Evolutionary conservation across 1,140 invertebrate genomes (phyloP).

Genomic region (Ganaspis sp.): DNA sequence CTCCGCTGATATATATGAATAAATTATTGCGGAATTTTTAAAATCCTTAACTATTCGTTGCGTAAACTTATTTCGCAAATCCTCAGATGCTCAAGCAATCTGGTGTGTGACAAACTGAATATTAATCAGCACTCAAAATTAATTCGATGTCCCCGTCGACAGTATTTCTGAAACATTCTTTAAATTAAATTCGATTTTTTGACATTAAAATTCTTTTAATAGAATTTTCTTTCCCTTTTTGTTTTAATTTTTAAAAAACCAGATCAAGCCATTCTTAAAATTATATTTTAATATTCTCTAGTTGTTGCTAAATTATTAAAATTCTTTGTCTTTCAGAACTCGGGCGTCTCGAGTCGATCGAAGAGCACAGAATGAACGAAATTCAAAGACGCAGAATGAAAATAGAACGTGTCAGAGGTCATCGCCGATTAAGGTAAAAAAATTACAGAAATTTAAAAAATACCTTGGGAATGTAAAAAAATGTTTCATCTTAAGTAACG

Average conservation of each 20-base stretch:
- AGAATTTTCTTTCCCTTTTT: neutral
- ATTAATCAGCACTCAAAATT: neutral
- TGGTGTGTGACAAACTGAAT: neutral
- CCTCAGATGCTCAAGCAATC: neutral
- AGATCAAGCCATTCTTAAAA: neutral
- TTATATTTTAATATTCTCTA: neutral
- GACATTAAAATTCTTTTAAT: neutral
- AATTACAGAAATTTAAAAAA: too few species aligned
- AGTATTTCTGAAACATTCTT: neutral
- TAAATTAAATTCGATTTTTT: neutral
- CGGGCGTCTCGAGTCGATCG: conserved; percentile 49
- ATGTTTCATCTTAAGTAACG: too few species aligned
- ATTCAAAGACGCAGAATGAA: conserved; percentile 55
- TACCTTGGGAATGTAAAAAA: too few species aligned
- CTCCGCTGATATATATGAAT: neutral
- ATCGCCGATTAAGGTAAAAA: conserved; percentile 42
- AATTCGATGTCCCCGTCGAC: neutral
- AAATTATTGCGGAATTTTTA: neutral
- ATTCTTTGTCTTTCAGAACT: conserved; percentile 45
- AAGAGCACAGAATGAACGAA: conserved; percentile 48
- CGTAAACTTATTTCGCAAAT: neutral
- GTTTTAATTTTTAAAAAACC: neutral
- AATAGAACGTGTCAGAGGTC: conserved; percentile 53
- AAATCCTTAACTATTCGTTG: neutral
- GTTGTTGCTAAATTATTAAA: neutral